These are phyloP conservation scores for Rhingia campestris DNA, from an alignment of 2,888 invertebrate species.

Conservation along the genomic window DNA sequence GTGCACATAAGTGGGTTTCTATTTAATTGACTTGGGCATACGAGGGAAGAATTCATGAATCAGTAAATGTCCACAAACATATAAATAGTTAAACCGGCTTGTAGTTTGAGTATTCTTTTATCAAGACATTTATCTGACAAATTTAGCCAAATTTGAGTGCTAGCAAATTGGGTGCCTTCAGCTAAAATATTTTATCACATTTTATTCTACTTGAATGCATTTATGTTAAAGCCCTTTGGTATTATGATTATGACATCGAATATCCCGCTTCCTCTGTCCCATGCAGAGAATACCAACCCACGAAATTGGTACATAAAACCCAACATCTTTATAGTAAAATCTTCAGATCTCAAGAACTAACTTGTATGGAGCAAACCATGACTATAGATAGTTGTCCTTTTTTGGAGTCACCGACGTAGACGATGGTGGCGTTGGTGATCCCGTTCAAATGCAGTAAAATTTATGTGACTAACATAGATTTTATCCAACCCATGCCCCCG, in stretches of 20 bases:
- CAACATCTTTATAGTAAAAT: constrained; percentile 56
- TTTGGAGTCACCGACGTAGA: constrained; percentile 5
- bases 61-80: too few relatives aligned
- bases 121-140: constrained; percentile 17
- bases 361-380: constrained; percentile 52
- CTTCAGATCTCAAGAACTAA: constrained; percentile 54
- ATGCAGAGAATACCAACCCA: not conserved
- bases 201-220: constrained; percentile 50
- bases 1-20: too few relatives aligned
- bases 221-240: not conserved
- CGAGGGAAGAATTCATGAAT: too few relatives aligned
- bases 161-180: constrained; percentile 15
- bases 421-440: not conserved
- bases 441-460: constrained; percentile 53
- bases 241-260: constrained; percentile 49
- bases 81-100: not conserved
- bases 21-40: too few relatives aligned
- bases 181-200: constrained; percentile 37
- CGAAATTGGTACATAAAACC: constrained; percentile 60
- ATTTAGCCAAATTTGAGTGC: constrained; percentile 49
- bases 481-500: constrained; percentile 43
- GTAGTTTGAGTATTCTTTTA: not conserved
- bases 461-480: constrained; percentile 55
- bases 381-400: constrained; percentile 38
- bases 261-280: constrained; percentile 6